A percentile compares a stretch with the other conserved stretches of the same genome.
These are phyloP conservation scores for Melanostoma mellinum DNA, from an alignment of 2,888 invertebrate genomes.

Conservation along the genomic window DNA sequence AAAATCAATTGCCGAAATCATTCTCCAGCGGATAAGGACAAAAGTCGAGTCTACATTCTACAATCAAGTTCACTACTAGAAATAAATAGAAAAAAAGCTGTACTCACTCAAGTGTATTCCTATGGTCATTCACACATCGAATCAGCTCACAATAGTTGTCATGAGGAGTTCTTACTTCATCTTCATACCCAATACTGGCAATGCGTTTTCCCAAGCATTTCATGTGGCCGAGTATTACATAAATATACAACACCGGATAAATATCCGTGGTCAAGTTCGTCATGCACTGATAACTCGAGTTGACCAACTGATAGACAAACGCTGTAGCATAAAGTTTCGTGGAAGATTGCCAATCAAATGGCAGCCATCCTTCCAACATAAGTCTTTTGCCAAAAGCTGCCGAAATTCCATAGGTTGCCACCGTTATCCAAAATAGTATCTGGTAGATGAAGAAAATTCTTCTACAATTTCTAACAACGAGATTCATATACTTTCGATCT, in stretches of 20 bases:
- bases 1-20: no score
- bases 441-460: slow-evolving; percentile 58
- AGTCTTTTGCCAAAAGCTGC: slow-evolving; percentile 63
- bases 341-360: slow-evolving; percentile 52
- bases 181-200: slow-evolving; percentile 69
- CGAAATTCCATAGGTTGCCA: slow-evolving; percentile 58
- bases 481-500: slow-evolving; percentile 61
- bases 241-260: slow-evolving; percentile 72
- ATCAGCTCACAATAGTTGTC: slow-evolving; percentile 73
- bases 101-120: slow-evolving; percentile 72
- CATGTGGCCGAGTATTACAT: slow-evolving; percentile 72
- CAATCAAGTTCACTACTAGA: not conserved
- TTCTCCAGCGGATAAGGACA: not conserved
- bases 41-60: not conserved
- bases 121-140: slow-evolving; percentile 74
- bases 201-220: slow-evolving; percentile 70
- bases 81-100: no score
- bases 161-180: not conserved
- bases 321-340: slow-evolving; percentile 40
- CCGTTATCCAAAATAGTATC: slow-evolving; percentile 58
- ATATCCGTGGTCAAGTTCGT: slow-evolving; percentile 73
- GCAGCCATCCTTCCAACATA: slow-evolving; percentile 63
- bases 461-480: slow-evolving; percentile 50
- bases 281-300: slow-evolving; percentile 49
- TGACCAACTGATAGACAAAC: slow-evolving; percentile 64